These are phyloP conservation scores for Morelia viridis DNA, from an alignment of 2,797 vertebrate species.

Conservation along the genomic window DNA sequence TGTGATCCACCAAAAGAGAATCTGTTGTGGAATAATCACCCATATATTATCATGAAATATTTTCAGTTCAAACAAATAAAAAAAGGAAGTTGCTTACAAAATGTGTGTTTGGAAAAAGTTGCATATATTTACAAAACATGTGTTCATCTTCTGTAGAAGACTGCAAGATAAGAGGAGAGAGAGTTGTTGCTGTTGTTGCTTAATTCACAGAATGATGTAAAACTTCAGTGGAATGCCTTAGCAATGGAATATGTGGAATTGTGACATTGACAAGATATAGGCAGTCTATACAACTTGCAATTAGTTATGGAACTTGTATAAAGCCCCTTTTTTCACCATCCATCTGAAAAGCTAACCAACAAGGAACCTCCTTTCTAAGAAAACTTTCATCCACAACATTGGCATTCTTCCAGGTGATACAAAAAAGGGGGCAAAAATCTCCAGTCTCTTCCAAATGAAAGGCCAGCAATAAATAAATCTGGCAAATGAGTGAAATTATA, in stretches of 20 bases:
- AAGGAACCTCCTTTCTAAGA: neutral
- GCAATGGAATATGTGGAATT: neutral
- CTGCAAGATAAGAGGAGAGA: neutral
- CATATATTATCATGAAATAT: neutral
- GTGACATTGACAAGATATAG: neutral
- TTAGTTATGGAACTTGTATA: neutral
- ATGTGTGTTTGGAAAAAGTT: neutral
- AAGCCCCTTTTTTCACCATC: neutral
- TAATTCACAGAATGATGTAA: neutral
- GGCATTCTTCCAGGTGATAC: neutral
- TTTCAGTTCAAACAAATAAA: neutral
- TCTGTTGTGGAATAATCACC: neutral
- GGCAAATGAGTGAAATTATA: neutral
- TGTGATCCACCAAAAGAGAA: neutral
- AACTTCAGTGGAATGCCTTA: neutral
- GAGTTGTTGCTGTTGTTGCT: neutral
- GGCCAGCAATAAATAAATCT: neutral
- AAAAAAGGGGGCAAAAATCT: too few species aligned
- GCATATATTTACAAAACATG: neutral
- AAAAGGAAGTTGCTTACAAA: neutral
- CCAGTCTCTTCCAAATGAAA: neutral
- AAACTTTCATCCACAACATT: too few species aligned
- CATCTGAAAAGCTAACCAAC: neutral
- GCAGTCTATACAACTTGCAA: neutral
- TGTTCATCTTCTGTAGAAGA: neutral